A percentile compares a stretch with the other conserved stretches of the same genome.
These are phyloP conservation scores for Drosophila nasuta DNA, from an alignment of 1,140 invertebrate genomes.

Conservation along the genomic window DNA sequence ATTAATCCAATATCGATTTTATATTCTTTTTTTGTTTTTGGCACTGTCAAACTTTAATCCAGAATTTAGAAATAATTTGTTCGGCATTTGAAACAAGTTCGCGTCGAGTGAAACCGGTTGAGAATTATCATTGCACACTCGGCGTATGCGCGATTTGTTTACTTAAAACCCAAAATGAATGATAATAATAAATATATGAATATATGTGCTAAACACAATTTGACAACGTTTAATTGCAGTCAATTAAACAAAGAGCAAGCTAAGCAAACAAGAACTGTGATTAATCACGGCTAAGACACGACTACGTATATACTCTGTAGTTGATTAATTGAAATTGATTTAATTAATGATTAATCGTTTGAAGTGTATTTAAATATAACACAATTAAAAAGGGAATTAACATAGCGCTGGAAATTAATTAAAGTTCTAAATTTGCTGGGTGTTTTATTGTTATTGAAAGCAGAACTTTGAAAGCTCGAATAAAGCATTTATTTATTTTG, in stretches of 20 bases:
- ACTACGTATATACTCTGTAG: conserved; percentile 10
- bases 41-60: not conserved
- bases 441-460: too few relatives aligned
- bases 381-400: not conserved
- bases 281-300: not conserved
- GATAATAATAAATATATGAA: conserved; percentile 2
- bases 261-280: conserved; percentile 22
- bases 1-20: conserved; percentile 13
- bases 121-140: conserved; percentile 28
- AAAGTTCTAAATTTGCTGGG: too few relatives aligned
- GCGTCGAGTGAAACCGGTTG: conserved; percentile 28
- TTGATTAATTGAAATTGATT: not conserved
- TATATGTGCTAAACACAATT: conserved; percentile 32
- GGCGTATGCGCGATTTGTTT: conserved; percentile 4
- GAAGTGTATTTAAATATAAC: not conserved
- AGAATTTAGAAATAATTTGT: not conserved
- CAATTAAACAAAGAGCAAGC: conserved; percentile 41
- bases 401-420: too few relatives aligned
- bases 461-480: too few relatives aligned
- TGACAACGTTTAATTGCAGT: conserved; percentile 48
- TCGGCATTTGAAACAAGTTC: conserved; percentile 19
- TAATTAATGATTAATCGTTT: not conserved
- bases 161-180: conserved; percentile 2
- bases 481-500: too few relatives aligned
- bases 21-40: not conserved